These are phyloP conservation scores for Doryteuthis pealeii DNA, from an alignment of 1,140 invertebrate species.

Conservation along the genomic window DNA sequence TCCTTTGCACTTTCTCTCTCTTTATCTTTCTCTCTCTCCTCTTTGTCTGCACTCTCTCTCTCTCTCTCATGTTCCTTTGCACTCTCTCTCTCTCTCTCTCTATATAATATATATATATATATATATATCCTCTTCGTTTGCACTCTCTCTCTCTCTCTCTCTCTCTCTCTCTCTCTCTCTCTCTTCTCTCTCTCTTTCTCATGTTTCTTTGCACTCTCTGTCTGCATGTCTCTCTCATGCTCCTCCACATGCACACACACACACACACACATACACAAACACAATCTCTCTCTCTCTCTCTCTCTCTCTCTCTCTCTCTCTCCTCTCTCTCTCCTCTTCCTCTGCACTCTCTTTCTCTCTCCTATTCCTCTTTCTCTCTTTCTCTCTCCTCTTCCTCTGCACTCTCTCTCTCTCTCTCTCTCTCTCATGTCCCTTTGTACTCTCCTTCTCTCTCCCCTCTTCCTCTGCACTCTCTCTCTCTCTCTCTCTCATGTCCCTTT, in stretches of 20 bases:
- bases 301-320: neutral
- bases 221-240: neutral
- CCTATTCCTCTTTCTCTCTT: neutral
- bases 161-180: neutral
- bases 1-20: too few relatives aligned
- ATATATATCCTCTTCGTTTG: neutral
- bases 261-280: neutral
- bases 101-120: too few relatives aligned
- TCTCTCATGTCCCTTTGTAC: too few relatives aligned
- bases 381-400: neutral
- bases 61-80: neutral
- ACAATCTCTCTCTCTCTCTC: neutral
- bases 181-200: neutral
- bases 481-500: neutral
- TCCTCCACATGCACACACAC: neutral
- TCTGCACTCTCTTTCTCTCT: neutral
- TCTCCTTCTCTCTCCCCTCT: neutral
- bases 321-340: neutral
- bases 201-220: neutral
- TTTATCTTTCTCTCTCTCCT: too few relatives aligned
- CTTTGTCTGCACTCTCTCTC: too few relatives aligned
- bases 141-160: neutral
- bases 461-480: neutral
- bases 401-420: neutral
- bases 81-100: neutral